These are phyloP conservation scores for Lerista edwardsae DNA, from an alignment of 2,797 vertebrate genomes.

Conservation along the genomic window DNA sequence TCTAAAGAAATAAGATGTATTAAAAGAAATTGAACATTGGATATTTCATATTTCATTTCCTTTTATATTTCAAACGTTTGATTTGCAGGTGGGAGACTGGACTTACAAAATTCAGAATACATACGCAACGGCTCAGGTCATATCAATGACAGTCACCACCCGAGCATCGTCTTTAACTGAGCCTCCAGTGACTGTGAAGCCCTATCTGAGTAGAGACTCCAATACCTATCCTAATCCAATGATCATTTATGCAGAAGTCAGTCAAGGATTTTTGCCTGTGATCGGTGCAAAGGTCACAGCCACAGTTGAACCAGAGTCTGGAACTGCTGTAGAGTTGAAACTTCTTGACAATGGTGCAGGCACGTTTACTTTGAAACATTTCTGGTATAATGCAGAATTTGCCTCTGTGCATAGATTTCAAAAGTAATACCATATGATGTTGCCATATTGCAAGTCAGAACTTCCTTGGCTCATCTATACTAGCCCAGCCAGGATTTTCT, in stretches of 20 bases:
- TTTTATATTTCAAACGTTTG: conserved; percentile 15
- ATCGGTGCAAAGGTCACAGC: conserved; percentile 72
- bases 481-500: too few species aligned
- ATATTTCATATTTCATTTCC: neutral
- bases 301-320: conserved; percentile 65
- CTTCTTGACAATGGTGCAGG: conserved; percentile 79
- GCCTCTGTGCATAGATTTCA: too few species aligned
- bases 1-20: too few species aligned
- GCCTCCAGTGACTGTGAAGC: conserved; percentile 68
- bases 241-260: conserved; percentile 73
- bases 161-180: conserved; percentile 62
- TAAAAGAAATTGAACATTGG: neutral
- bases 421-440: too few species aligned
- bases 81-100: conserved; percentile 75
- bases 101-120: conserved; percentile 61
- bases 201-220: conserved; percentile 57
- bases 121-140: conserved; percentile 55
- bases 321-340: conserved; percentile 49
- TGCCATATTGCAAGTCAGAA: too few species aligned
- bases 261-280: conserved; percentile 71
- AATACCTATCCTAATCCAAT: conserved; percentile 64
- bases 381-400: neutral
- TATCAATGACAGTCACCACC: conserved; percentile 75
- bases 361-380: conserved; percentile 42
- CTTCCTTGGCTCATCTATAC: too few species aligned